Evolutionary conservation across 2,797 vertebrate species (phyloP), one percentile per base, ranked within the genome.

Genomic region (Falco naumanni): DNA sequence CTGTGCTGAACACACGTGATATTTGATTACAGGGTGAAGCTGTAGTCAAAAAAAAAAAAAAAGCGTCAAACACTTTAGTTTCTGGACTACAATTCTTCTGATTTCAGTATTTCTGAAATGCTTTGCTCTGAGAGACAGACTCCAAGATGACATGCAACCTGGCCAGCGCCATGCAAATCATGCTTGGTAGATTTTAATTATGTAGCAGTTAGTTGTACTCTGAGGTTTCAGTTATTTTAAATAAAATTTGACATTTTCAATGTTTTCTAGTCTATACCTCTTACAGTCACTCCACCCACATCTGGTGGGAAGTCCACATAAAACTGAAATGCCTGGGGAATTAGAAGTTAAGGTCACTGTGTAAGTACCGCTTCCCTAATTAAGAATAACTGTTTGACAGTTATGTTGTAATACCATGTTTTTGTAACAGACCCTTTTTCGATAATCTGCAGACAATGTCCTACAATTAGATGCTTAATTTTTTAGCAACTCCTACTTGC

Each of bases 21-120:
- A 75, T n/a, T 91, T 89, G 87, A 64, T 93, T 83, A 54, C 65
- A 72, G 78, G 57, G 91, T 54, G 33, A 81, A 92, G 34, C 60
- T 77, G n/a, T 43, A 80, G 51, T 76, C 10, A 78, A 41, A 51
- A 56, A 66, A 25, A 51, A 76, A 31, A 16, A 71, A 45, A n/a
- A 17, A 0, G 2, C 33, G 29, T 64, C 24, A 48, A 78, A 60
- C 39, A 31, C 33, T 88, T 70, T 11, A 25, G 21, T 76, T 83
- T 83, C 60, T 88, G 76, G 63, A 9, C 54, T 31, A 7, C 61
- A 64, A 0, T 70, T 87, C 10, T 63, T 69, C 60, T 90, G 51
- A 45, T 89, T 70, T 53, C 48, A 54, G 21, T 54, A 5, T 6
- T 12, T 89, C 75, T 84, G 59, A 63, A 89, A 61, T 11, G 5